A percentile compares a stretch with the other conserved stretches of the same genome.
These are phyloP conservation scores for Anodontia alba DNA, from an alignment of 2,888 invertebrate genomes.

Conservation along the genomic window DNA sequence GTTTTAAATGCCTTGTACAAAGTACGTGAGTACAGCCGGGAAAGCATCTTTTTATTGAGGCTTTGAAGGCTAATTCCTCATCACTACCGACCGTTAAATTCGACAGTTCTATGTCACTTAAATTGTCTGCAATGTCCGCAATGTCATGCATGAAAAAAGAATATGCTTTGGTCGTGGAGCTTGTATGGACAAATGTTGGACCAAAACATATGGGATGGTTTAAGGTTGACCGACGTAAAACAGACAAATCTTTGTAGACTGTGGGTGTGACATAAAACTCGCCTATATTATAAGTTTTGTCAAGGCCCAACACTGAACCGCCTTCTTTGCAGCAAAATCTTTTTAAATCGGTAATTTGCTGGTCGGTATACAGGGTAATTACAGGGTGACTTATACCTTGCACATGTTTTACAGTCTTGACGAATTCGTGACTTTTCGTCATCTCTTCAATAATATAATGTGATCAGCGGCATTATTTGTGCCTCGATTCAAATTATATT, in stretches of 20 bases:
- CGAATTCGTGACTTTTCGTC: background rate
- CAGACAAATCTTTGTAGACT: background rate
- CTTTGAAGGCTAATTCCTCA: constrained; percentile 4
- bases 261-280: no score
- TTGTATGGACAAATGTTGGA: constrained; percentile 12
- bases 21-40: background rate
- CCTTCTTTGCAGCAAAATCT: background rate
- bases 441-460: background rate
- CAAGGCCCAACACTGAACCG: no score
- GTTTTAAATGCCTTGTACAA: constrained; percentile 36
- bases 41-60: constrained; percentile 4
- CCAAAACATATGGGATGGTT: constrained; percentile 3
- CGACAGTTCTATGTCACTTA: background rate
- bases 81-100: background rate
- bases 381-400: background rate
- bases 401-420: background rate
- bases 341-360: background rate
- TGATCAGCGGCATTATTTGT: background rate
- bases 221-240: background rate
- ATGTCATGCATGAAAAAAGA: background rate
- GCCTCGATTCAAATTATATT: background rate
- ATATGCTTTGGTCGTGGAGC: background rate
- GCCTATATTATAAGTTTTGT: no score
- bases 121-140: constrained; percentile 4
- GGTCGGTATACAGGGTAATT: background rate